Percentiles rank a stretch among this genome's conserved stretches.
These are phyloP conservation scores for Patella pellucida DNA, from an alignment of 2,888 invertebrate species.

Conservation along the genomic window DNA sequence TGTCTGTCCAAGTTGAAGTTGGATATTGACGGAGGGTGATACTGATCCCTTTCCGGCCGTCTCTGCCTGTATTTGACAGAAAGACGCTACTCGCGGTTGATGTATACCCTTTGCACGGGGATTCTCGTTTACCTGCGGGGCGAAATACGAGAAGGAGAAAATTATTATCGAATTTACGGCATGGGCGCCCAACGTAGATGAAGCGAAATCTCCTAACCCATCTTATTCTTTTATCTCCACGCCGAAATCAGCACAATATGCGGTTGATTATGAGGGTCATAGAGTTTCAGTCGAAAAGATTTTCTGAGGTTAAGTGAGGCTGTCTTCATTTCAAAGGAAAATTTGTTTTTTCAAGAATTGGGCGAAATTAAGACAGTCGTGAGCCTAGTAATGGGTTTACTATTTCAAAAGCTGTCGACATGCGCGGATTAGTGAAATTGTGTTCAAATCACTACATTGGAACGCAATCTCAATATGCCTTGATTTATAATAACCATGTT, in stretches of 20 bases:
- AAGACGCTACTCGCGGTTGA: constrained; percentile 5
- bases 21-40: not conserved
- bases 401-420: constrained; percentile 3
- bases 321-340: not conserved
- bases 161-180: constrained; percentile 14
- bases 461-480: no score
- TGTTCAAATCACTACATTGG: not conserved
- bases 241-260: constrained; percentile 6
- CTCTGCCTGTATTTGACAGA: not conserved
- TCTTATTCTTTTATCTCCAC: not conserved
- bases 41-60: not conserved
- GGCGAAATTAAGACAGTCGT: constrained; percentile 5
- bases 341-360: not conserved
- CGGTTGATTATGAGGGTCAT: constrained; percentile 4
- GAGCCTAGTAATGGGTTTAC: not conserved
- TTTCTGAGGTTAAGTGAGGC: constrained; percentile 1
- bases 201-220: not conserved
- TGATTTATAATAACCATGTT: not conserved
- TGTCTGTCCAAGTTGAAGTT: no score
- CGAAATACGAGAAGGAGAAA: constrained; percentile 15
- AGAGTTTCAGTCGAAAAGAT: constrained; percentile 9
- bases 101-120: not conserved
- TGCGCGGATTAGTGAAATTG: not conserved
- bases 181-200: constrained; percentile 11
- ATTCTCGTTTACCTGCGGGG: constrained; percentile 12